A percentile compares a stretch with the other conserved stretches of the same genome.
Conservation (phyloP, 2,888 invertebrate genomes). For the Drosophila infuscata region DNA sequence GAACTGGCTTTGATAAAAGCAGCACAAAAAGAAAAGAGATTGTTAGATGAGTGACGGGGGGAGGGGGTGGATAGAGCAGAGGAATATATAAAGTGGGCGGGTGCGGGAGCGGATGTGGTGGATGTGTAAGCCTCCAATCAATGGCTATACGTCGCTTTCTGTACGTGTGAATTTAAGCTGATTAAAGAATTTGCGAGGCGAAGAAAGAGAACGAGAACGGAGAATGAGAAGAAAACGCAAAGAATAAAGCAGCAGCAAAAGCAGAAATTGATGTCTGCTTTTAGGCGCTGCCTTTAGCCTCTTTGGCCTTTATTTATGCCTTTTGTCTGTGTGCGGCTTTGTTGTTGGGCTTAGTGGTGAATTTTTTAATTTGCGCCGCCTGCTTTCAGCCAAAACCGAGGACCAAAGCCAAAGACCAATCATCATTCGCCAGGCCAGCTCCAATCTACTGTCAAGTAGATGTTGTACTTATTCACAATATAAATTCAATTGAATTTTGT, state of each 20-base stretch:
- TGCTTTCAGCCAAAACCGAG: conserved; percentile 28
- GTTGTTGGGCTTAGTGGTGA: conserved; percentile 70
- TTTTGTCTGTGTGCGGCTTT: conserved; percentile 66
- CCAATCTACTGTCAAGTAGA: conserved; percentile 50
- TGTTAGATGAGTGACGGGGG: not conserved
- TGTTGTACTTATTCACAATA: conserved; percentile 41
- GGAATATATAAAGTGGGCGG: conserved; percentile 32
- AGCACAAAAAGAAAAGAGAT: conserved; percentile 24
- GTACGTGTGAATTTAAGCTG: conserved; percentile 84
- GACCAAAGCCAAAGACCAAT: conserved; percentile 73
- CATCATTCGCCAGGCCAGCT: conserved; percentile 65
- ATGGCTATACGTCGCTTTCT: conserved; percentile 81
- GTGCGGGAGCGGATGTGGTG: not conserved
- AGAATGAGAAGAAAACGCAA: conserved; percentile 13
- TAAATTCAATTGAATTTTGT: conserved; percentile 63
- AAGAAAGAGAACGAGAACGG: not conserved
- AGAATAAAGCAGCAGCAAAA: conserved; percentile 26
- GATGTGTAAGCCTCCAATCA: conserved; percentile 74
- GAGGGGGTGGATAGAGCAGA: not conserved
- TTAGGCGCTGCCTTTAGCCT: conserved; percentile 65
- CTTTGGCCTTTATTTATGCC: conserved; percentile 70
- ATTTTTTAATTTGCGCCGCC: conserved; percentile 60
- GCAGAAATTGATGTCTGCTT: conserved; percentile 75
- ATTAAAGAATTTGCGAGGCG: conserved; percentile 80
- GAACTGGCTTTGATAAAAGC: conserved; percentile 78